A percentile compares a stretch with the other conserved stretches of the same genome.
Conservation (phyloP, 30 jellyfish, hydroid and myxozoan genomes). For the Hydractinia symbiolongicarpus region DNA sequence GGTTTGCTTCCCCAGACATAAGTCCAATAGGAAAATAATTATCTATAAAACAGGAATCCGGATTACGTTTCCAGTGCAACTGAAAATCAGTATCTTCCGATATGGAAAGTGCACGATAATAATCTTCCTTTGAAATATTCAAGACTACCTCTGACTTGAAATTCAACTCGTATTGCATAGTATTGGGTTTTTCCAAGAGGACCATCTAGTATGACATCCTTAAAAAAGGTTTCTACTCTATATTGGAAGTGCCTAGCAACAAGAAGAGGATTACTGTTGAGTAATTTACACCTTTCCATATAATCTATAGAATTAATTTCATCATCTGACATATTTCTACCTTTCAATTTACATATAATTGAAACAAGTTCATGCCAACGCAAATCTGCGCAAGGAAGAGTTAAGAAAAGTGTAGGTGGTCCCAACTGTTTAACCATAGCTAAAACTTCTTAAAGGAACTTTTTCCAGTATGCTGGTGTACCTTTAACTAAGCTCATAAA, state of each 20-base stretch:
- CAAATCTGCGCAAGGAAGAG: slow-evolving; percentile 36
- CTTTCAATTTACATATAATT: neutral
- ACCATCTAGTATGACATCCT: neutral
- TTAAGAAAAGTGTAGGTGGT: slow-evolving; percentile 21
- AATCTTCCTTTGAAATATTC: slow-evolving; percentile 17
- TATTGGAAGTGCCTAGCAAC: slow-evolving; percentile 3
- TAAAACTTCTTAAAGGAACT: slow-evolving; percentile 24
- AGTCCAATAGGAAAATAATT: slow-evolving; percentile 23
- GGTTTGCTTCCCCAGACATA: slow-evolving; percentile 15
- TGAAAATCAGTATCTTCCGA: slow-evolving; percentile 31
- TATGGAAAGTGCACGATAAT: slow-evolving; percentile 16
- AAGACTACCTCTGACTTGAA: slow-evolving; percentile 46
- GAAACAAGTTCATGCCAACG: slow-evolving; percentile 21
- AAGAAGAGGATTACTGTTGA: slow-evolving; percentile 9
- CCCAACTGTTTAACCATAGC: slow-evolving; percentile 51
- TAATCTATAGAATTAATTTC: neutral
- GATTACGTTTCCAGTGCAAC: slow-evolving; percentile 15
- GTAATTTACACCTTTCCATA: neutral
- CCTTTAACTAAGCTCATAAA: slow-evolving; percentile 35
- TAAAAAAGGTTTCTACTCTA: neutral
- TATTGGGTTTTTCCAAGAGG: slow-evolving; percentile 10
- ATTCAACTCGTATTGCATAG: slow-evolving; percentile 31
- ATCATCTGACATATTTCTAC: neutral
- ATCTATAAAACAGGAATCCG: slow-evolving; percentile 16
- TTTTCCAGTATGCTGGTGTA: slow-evolving; percentile 42